These are phyloP conservation scores for Cryptus viduatorius DNA, from an alignment of 2,888 invertebrate species.

Conservation along the genomic window DNA sequence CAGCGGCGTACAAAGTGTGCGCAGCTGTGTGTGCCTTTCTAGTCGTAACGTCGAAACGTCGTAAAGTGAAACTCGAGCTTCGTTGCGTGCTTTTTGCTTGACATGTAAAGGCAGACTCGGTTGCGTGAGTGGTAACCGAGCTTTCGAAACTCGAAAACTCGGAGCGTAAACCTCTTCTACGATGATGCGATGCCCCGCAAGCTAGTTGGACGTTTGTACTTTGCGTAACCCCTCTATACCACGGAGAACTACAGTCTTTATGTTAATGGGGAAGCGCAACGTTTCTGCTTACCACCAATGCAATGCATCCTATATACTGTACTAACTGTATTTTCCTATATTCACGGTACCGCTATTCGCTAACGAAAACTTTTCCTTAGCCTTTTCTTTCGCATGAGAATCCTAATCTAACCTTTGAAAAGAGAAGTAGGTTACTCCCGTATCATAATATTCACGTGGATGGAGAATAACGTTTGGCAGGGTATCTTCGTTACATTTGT, in stretches of 20 bases:
- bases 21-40: slow-evolving; percentile 9
- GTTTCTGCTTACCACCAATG: slow-evolving; percentile 26
- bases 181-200: not conserved
- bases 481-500: slow-evolving; percentile 11
- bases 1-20: slow-evolving; percentile 11
- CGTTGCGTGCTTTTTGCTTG: slow-evolving; percentile 1
- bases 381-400: slow-evolving; percentile 10
- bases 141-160: slow-evolving; percentile 1
- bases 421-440: slow-evolving; percentile 29
- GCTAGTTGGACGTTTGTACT: not conserved
- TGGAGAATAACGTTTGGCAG: slow-evolving; percentile 6
- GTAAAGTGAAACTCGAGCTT: slow-evolving; percentile 44
- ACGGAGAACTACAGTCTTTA: slow-evolving; percentile 16
- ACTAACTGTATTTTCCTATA: slow-evolving; percentile 14
- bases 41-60: slow-evolving; percentile 37
- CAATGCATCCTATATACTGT: slow-evolving; percentile 3
- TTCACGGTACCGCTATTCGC: not conserved
- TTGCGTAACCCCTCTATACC: not conserved
- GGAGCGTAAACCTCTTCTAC: not conserved
- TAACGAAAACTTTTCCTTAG: slow-evolving; percentile 9
- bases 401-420: slow-evolving; percentile 27
- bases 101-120: not conserved
- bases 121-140: not conserved
- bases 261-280: slow-evolving; percentile 40
- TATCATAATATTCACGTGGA: slow-evolving; percentile 38